Base-by-base conservation (phyloP, 2,113 vertebrate genomes). In the Rhinopomastus cyanomelas region DNA sequence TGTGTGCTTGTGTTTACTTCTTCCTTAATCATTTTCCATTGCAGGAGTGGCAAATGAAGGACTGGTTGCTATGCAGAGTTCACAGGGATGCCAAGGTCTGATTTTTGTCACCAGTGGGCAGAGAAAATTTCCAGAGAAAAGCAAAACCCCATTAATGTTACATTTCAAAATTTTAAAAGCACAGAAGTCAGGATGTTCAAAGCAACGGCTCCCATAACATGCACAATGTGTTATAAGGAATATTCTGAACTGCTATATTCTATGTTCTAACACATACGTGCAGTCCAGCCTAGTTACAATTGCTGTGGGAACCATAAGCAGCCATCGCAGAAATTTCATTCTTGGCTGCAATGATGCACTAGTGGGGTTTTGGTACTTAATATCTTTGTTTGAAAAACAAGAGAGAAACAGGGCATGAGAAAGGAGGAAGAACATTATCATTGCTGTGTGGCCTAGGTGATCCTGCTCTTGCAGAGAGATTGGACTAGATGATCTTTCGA, bases 281-380 rank as follows among this genome's bases (percentile, higher is more conserved):
- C 73, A 86, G 84, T 78, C 83, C 37, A 85, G 62, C 36, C 59
- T 65, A 42, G 53, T 75, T 94, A 88, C 46, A 76, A 76, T 12
- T 36, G 66, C n/a, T 86, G 46, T n/a, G 86, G 87, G 88, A 90
- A 90, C 73, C 26, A 25, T 84, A 83, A 84, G 79, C 65, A 91
- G 61, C 73, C 57, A 89, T 56, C 83, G 73, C 55, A 46, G 88
- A 36, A 94, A 93, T 51, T 78, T 88, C 46, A 65, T 60, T 84
- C 68, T 83, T 57, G 75, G 48, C 53, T 75, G 37, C 36, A 71
- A 62, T 36, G 76, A 6, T 78, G 36, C 39, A 51, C 46, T 83
- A 96, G 95, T 60, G 53, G 65, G 71, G 21, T 53, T 78, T 23
- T 59, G 59, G 49, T 68, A 72, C 12, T 65, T 91, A 52, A 85